These are phyloP conservation scores for Potamarius usumacintae DNA, from an alignment of 2,113 vertebrate species.

Conservation along the genomic window DNA sequence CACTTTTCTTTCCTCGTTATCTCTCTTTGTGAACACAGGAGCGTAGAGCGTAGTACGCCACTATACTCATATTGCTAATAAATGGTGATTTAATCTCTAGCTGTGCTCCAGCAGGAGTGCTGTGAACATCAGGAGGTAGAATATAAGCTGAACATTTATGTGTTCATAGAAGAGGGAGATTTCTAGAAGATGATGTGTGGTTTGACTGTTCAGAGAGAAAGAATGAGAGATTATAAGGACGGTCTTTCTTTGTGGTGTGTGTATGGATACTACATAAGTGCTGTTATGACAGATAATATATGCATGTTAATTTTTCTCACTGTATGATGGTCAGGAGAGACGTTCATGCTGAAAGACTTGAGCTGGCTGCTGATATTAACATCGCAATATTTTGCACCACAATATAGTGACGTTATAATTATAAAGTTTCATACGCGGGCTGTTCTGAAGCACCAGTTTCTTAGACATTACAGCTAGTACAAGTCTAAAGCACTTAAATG, in stretches of 20 bases:
- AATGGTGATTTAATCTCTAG: constrained; percentile 32
- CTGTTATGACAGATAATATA: not conserved
- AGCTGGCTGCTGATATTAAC: not conserved
- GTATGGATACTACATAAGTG: not conserved
- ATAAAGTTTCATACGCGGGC: not conserved
- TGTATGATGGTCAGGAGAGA: not conserved
- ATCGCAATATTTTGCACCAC: not conserved
- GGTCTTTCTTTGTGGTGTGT: not conserved
- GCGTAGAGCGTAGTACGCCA: constrained; percentile 2
- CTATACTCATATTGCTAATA: not conserved
- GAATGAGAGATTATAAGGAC: not conserved
- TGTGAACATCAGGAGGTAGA: not conserved
- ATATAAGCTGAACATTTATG: constrained; percentile 18
- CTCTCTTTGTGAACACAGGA: not conserved
- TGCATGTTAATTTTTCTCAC: not conserved
- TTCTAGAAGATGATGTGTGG: not conserved
- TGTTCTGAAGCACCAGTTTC: not conserved
- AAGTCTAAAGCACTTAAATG: not conserved
- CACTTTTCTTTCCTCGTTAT: not conserved
- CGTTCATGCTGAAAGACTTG: not conserved
- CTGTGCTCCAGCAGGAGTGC: not conserved
- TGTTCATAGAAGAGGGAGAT: not conserved
- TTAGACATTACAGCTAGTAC: not conserved
- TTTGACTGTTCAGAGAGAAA: not conserved
- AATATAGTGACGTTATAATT: not conserved